Evolutionary conservation across 2,113 vertebrate species (phyloP), one percentile per base, ranked within the genome.

Genomic region (Amazona guildingii): DNA sequence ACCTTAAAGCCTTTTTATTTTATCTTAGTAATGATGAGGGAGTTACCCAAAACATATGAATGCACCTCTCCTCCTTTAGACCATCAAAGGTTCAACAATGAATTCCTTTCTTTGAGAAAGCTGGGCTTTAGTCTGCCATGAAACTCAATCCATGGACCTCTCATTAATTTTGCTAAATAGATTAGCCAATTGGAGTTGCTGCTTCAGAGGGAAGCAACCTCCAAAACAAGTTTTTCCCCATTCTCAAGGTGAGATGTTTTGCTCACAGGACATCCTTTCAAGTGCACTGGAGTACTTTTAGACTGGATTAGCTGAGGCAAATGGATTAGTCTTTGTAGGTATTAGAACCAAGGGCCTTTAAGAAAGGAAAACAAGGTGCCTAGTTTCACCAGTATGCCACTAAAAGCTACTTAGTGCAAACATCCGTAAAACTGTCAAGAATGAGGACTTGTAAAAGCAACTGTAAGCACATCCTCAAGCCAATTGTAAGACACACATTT

Each of bases 391-490:
- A 97, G 94, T 94, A 82, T 88, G 95, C 90, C 95, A 91, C 95
- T 97, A 97, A 98, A 97, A 98, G 96, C 97, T 97, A 97, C 97
- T 98, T 97, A 98, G 98, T 95, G 96, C 98, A 98, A 98, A 98
- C 97, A 97, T 98, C 97, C 98, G 96, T 98, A 95, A 98, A 98
- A 86, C 96, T 97, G 97, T 97, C 93, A 97, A 96, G 95, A 97
- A 95, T 95, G 92, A 97, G 94, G 94, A 86, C 96, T 97, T 95
- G 95, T 93, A 96, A 97, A 98, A 96, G 97, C 94, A 97, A 97
- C 93, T 95, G 94, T 94, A 93, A 96, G 93, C 66, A 96, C 95
- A 95, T 96, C 95, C 95, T 96, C 94, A 64, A 97, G 96, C 90
- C 94, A 94, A 92, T 95, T 96, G 89, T 95, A 73, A 94, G 88